Evolutionary conservation across 2,797 vertebrate genomes (phyloP), one percentile per base, ranked within the genome.

Genomic region (Periparus ater): DNA sequence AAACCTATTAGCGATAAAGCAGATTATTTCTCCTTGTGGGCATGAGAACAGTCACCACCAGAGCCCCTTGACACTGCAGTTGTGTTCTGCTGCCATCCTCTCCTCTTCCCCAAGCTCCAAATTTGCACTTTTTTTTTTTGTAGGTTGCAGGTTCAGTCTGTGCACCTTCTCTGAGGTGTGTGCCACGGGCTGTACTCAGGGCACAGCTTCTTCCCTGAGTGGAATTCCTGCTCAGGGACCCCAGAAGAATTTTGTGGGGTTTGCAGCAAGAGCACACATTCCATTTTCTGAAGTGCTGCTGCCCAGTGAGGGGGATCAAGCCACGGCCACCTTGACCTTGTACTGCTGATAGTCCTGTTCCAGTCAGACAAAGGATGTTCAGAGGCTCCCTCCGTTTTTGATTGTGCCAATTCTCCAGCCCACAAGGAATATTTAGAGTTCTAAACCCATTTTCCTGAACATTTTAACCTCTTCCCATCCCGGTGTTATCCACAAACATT

Each of bases 141-240:
- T 18, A 30, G 57, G 7, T 40, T 0, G 4, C 3, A 22, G 23
- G 9, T 32, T 40, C 36, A 19, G 57, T 10, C 36, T 1, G 0
- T 50, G 45, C 8, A 13, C 62, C n/a, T 45, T 40, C 42, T 40
- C 63, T 27, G 38, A 25, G 30, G 29, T 3, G 7, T 6, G 23
- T 66, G 50, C 51, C 63, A 18, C 45, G 8, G 70, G 60, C 47
- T 61, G 54, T 13, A 1, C 13, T 40, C 61, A 27, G 75, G 70
- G 63, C 32, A 55, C 36, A 32, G 11, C 70, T 76, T 21, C 48
- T 65, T 80, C 34, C 57, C 30, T 5, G 29, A 3, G n/a, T 32
- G 81, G 9, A n/a, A 51, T 48, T 61, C 54, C 86, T 32, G 9
- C 71, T 27, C 54, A 51, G 30, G 22, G 17, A 42, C 10, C 14